phyloP scores from a whole-genome alignment of 2,888 invertebrate species.

The Cetonia aurata region DNA sequence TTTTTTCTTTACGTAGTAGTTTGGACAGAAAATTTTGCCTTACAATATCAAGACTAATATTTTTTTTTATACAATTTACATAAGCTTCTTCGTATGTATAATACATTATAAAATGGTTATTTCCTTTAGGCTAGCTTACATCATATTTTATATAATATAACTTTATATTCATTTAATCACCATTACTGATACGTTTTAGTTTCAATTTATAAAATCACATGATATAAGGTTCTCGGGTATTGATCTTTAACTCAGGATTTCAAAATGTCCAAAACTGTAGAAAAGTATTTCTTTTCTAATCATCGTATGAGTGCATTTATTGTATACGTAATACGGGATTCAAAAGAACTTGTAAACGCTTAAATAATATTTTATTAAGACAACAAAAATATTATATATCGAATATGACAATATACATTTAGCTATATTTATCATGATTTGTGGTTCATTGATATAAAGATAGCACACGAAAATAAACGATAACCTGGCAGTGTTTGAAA shows the following conservation, averaged over 20 bases:
- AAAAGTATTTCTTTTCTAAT: constrained; percentile 1
- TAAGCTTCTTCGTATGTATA: constrained; percentile 43
- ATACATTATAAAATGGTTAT: constrained; percentile 51
- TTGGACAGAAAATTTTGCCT: constrained; percentile 46
- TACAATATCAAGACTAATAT: constrained; percentile 42
- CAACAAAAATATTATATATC: constrained; percentile 27
- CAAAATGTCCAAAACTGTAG: constrained; percentile 28
- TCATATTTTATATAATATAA: constrained; percentile 44
- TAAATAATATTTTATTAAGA: constrained; percentile 36
- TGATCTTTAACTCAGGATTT: constrained; percentile 41
- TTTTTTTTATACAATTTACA: constrained; percentile 38
- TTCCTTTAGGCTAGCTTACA: constrained; percentile 42
- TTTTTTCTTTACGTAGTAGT: constrained; percentile 33
- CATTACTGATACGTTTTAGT: constrained; percentile 67
- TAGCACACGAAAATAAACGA: constrained; percentile 12
- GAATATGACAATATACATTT: constrained; percentile 32
- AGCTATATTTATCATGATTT: constrained; percentile 19
- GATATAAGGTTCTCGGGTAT: constrained; percentile 48
- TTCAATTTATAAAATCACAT: constrained; percentile 66
- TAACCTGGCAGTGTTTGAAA: constrained; percentile 28
- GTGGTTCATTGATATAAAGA: constrained; percentile 2
- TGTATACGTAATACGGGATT: constrained; percentile 28
- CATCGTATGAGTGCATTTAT: constrained; percentile 6
- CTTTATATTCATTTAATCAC: constrained; percentile 63
- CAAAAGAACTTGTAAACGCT: constrained; percentile 17